Evolutionary conservation across 2,113 vertebrate genomes (phyloP).

Genomic region (Apodemus sylvaticus): DNA sequence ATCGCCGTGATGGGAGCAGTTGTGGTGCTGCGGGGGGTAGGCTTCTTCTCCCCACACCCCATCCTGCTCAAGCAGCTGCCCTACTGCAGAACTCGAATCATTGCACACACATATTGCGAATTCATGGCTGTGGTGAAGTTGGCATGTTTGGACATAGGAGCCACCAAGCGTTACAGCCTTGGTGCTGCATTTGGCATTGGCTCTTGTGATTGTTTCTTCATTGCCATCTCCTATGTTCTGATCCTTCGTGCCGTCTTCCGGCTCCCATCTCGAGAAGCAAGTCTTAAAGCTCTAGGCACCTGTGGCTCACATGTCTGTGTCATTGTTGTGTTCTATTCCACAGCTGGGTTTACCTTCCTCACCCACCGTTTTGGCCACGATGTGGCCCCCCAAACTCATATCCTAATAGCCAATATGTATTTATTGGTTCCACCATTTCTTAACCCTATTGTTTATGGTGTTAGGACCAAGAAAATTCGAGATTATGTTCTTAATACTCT

Average conservation of each 20-base stretch:
- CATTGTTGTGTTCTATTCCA: slow-evolving; percentile 70
- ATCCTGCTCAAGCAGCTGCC: slow-evolving; percentile 58
- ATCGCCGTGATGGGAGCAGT: slow-evolving; percentile 49
- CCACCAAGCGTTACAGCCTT: slow-evolving; percentile 62
- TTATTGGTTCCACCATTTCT: slow-evolving; percentile 68
- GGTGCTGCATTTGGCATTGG: slow-evolving; percentile 53
- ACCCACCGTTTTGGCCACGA: slow-evolving; percentile 64
- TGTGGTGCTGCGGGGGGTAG: not conserved
- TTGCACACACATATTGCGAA: slow-evolving; percentile 71
- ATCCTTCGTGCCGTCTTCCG: slow-evolving; percentile 52
- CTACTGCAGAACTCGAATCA: slow-evolving; percentile 58
- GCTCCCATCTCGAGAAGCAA: slow-evolving; percentile 54
- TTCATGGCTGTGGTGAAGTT: slow-evolving; percentile 72
- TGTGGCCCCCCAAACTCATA: slow-evolving; percentile 55
- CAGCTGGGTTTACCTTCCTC: slow-evolving; percentile 68
- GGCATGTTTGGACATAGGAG: slow-evolving; percentile 36
- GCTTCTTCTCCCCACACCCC: slow-evolving; percentile 65
- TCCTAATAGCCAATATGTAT: slow-evolving; percentile 69
- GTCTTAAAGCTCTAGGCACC: slow-evolving; percentile 67
- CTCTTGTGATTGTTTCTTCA: slow-evolving; percentile 56
- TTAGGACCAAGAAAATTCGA: slow-evolving; percentile 71
- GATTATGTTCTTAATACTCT: slow-evolving; percentile 54
- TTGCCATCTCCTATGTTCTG: slow-evolving; percentile 52
- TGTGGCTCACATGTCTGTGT: slow-evolving; percentile 70
- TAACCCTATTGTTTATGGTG: slow-evolving; percentile 71